Base-by-base conservation (phyloP, 2,113 vertebrate genomes). In the Podiceps cristatus region DNA sequence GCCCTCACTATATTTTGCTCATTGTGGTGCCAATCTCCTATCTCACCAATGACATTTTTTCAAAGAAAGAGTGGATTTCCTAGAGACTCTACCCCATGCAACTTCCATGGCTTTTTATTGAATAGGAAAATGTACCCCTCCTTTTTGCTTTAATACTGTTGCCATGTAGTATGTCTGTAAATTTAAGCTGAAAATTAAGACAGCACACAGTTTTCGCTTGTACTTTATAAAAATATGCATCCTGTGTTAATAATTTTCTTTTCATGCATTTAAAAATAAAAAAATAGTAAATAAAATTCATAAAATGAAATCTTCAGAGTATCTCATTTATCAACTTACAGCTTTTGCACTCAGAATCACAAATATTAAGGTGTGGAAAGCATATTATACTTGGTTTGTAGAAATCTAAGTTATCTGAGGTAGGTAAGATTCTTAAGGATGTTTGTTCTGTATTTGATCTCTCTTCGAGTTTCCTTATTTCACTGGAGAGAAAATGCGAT, bases 1-100 rank as follows among this genome's bases (percentile, higher is more conserved):
- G 98, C 99, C 99, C 97, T 98, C 99, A 99, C 99, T 99, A 99
- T 99, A 99, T 99, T 99, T 98, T 98, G 94, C 98, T 99, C 99
- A 99, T 99, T 99, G 99, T 99, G 99, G 98, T 99, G 99, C 99
- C 99, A 99, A 99, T 99, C 99, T 99, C 98, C 98, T 99, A 99
- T 99, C 99, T 99, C 98, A 98, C 99, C 99, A 98, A 98, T 99
- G 99, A 99, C 99, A 99, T 99, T 99, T 99, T 99, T 99, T 99
- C 99, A 99, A 99, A 99, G 99, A 99, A 99, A 99, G 99, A 99
- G 98, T 99, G 98, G 98, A 99, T 99, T 99, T 99, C 99, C 99
- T 99, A 99, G 99, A 99, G 99, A 99, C 99, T 99, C 98, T 99
- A 99, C 99, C 99, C 99, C 98, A 99, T 99, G 99, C 99, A 99